These are phyloP conservation scores for Murina feae DNA, from an alignment of 2,113 vertebrate genomes.

Conservation along the genomic window DNA sequence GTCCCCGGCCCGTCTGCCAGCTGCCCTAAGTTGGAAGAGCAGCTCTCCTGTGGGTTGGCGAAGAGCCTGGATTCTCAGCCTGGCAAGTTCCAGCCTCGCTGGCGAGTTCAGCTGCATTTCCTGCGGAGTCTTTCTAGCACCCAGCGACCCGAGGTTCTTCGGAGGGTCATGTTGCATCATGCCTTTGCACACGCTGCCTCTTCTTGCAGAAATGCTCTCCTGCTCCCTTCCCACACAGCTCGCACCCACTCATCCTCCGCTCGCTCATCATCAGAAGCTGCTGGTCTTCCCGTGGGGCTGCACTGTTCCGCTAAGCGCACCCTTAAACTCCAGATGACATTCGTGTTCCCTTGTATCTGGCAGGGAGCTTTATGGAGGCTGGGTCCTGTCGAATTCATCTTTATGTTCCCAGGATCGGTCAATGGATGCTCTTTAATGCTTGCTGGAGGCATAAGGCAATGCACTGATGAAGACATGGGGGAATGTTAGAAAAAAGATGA, in stretches of 20 bases:
- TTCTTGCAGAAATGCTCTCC: background rate
- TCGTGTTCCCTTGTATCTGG: background rate
- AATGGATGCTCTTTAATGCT: background rate
- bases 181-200: background rate
- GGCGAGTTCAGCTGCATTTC: background rate
- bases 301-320: rapidly evolving
- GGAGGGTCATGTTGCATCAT: background rate
- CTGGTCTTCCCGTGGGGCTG: rapidly evolving
- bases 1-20: background rate
- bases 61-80: background rate
- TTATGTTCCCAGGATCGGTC: background rate
- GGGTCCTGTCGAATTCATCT: background rate
- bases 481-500: background rate
- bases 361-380: background rate
- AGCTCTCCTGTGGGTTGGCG: background rate
- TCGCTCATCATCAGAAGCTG: background rate
- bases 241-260: background rate
- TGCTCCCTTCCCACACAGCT: background rate
- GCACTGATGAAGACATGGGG: background rate
- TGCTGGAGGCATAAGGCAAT: background rate
- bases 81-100: background rate
- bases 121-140: background rate
- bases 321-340: background rate
- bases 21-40: background rate
- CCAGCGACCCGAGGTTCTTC: background rate